Base-by-base conservation (phyloP, 2,797 vertebrate genomes). In the Holocentrus rufus region DNA sequence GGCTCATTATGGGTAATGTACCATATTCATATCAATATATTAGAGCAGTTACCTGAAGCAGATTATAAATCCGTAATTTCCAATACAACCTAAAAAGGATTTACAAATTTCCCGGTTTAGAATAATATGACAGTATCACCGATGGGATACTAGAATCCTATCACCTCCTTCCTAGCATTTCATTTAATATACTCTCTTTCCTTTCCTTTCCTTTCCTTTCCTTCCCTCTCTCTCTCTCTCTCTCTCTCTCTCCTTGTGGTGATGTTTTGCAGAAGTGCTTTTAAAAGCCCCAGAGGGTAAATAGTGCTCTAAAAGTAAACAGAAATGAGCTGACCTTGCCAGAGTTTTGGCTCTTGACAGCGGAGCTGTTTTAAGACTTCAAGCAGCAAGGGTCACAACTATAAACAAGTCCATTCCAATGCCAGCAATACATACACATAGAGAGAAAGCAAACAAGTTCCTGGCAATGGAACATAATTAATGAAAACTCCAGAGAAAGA, bases 271-370 rank as follows among this genome's bases (percentile, higher is more conserved):
- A 95, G 94, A 95, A 95, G 93, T 95, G 92, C 93, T 95, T 96
- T 95, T 91, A 95, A 95, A 96, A 96, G 92, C 90, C 94, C 94
- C 93, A 94, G 92, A 96, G 94, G 95, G 93, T 96, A 96, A 96
- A 96, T 94, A 95, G 92, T 94, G 94, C 93, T 96, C 87, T 90
- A 94, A 96, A 95, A 95, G 95, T 96, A 96, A 96, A 97, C 94
- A 96, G 93, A 95, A 95, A 96, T 94, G 94, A 93, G 93, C 94
- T 95, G 95, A 97, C 94, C 95, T 95, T 96, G 95, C 95, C 94
- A 95, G 94, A 95, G 94, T 94, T 95, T 93, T 92, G 95, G 93
- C 93, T 95, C 93, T 93, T 95, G 95, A 97, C 95, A 96, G 94
- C 93, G 90, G 93, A 94, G 92, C 93, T 95, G 93, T 95, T 96